These are phyloP conservation scores for Gorsachius goisagi DNA, from an alignment of 2,113 vertebrate genomes.

Conservation along the genomic window DNA sequence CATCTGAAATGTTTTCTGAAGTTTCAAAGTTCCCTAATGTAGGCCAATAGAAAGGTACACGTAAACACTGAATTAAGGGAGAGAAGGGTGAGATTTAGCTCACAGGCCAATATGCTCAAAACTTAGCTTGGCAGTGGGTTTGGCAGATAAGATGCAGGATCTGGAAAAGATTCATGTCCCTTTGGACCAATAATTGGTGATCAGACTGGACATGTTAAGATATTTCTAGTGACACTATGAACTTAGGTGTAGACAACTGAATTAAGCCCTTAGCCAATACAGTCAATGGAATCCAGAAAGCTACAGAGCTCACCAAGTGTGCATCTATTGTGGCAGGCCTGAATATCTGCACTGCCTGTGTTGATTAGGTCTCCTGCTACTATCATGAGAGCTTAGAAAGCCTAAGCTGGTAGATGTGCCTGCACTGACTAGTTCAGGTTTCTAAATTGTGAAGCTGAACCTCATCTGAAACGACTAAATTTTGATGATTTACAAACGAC, in stretches of 20 bases:
- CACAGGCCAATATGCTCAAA: neutral
- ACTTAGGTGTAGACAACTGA: neutral
- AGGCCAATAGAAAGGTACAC: neutral
- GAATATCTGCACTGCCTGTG: too few species aligned
- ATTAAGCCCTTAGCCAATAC: neutral
- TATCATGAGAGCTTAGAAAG: neutral
- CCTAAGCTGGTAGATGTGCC: neutral
- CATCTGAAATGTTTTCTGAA: neutral
- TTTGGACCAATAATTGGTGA: neutral
- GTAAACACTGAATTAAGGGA: neutral
- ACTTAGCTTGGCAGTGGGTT: accelerated
- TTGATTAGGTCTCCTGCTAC: neutral
- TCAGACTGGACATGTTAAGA: too few species aligned
- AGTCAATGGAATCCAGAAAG: neutral
- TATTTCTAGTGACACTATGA: neutral
- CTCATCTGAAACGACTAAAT: neutral
- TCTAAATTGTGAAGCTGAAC: neutral
- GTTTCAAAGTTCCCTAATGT: neutral
- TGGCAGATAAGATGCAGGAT: neutral
- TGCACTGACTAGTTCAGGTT: neutral
- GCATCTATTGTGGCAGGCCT: neutral
- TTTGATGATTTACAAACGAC: neutral
- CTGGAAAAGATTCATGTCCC: neutral
- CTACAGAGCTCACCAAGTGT: neutral
- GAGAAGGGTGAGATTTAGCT: accelerated